Evolutionary conservation across 2,113 vertebrate species (phyloP), one percentile per base, ranked within the genome.

Genomic region (Sisor rabdophorus): DNA sequence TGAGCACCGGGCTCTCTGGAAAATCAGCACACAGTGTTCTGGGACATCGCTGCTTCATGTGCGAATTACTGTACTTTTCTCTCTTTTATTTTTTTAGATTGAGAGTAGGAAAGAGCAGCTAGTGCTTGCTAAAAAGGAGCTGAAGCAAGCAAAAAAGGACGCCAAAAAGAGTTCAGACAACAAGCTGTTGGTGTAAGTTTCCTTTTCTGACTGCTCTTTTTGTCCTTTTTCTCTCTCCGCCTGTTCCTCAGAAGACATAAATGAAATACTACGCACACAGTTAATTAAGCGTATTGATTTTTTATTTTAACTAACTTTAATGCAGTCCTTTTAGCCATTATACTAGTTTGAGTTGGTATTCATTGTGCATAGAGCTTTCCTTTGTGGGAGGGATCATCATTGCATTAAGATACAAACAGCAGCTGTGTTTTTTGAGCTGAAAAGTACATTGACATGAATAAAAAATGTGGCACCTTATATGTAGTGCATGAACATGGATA

Each of bases 131-230:
- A 89, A 91, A 74, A 83, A 78, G 0, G 88, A 91, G 61, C 79
- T 91, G 75, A 87, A 89, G 73, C 82, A 89, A 74, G 86, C 86
- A 24, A 91, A 93, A 80, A 87, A 86, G 79, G 85, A 86, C 22
- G 77, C 83, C 16, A 91, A 90, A 80, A 84, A 63, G 16, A 82
- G 9, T 32, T 76, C 82, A 0, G 87, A 89, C 63, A 32, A 70
- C 60, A 92, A 91, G 78, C 69, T 76, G 55, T 82, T 84, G 50
- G 76, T 12, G 76, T 90, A 48, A 83, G 89, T 85, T 52, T 56
- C 9, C 52, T 26, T n/a, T 56, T 30, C 26, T 54, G 56, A 47
- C 12, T 19, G 5, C 19, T 20, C 7, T 24, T 2, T 20, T n/a
- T 11, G 32, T 15, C 19, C 19, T 13, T 10, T 12, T 6, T 15